A percentile compares a stretch with the other conserved stretches of the same genome.
These are phyloP conservation scores for Collichthys lucidus DNA, from an alignment of 2,113 vertebrate species.

Conservation along the genomic window DNA sequence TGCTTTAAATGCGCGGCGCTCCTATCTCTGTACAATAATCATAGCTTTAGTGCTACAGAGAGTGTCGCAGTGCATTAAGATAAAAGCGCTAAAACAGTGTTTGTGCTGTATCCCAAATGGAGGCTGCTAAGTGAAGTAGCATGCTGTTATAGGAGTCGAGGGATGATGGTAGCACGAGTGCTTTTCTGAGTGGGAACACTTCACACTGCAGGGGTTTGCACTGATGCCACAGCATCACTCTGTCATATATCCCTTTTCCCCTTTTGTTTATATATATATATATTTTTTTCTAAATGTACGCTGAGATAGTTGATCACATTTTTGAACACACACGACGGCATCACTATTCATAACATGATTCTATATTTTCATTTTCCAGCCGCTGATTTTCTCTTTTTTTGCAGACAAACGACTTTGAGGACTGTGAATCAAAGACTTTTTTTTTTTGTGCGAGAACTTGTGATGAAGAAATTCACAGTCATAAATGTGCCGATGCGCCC, in stretches of 20 bases:
- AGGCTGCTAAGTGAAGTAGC: slow-evolving; percentile 78
- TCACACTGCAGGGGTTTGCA: slow-evolving; percentile 72
- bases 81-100: slow-evolving; percentile 80
- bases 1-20: slow-evolving; percentile 84
- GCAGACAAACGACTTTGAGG: slow-evolving; percentile 64
- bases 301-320: slow-evolving; percentile 64
- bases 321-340: slow-evolving; percentile 26
- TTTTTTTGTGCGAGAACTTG: slow-evolving; percentile 18
- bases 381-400: slow-evolving; percentile 10
- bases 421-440: slow-evolving; percentile 55
- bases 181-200: slow-evolving; percentile 75
- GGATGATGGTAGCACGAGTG: slow-evolving; percentile 76
- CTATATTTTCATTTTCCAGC: slow-evolving; percentile 35
- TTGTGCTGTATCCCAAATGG: slow-evolving; percentile 78
- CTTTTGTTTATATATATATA: slow-evolving; percentile 12
- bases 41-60: slow-evolving; percentile 86
- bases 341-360: slow-evolving; percentile 52
- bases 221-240: slow-evolving; percentile 61
- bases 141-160: slow-evolving; percentile 73
- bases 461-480: slow-evolving; percentile 65
- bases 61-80: slow-evolving; percentile 90
- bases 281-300: slow-evolving; percentile 30
- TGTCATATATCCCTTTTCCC: slow-evolving; percentile 57
- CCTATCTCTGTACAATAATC: slow-evolving; percentile 86
- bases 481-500: slow-evolving; percentile 58